Conservation (phyloP, 2,113 vertebrate genomes). For the Cettia cetti region DNA sequence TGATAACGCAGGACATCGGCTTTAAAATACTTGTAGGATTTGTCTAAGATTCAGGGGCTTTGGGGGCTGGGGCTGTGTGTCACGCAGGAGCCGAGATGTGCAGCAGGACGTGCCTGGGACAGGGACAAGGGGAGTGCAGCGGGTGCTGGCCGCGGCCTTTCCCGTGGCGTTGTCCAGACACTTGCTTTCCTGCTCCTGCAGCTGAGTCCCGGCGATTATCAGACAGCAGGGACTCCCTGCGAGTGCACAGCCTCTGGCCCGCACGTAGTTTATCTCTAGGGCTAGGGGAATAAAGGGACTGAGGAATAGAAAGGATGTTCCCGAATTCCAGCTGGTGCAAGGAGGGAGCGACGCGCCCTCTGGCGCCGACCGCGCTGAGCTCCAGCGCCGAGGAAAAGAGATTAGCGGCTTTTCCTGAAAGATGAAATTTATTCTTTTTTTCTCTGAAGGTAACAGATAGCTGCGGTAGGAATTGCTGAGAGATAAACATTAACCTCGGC, state of each 20-base stretch:
- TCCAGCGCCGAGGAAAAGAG: neutral
- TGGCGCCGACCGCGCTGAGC: neutral
- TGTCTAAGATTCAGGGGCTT: accelerated
- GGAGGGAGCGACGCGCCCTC: neutral
- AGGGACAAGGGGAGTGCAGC: neutral
- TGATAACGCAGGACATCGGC: accelerated
- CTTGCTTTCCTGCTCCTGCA: neutral
- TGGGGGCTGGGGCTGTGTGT: neutral
- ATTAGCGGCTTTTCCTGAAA: accelerated
- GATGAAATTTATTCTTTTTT: accelerated
- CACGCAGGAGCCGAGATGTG: accelerated
- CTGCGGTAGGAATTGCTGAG: neutral
- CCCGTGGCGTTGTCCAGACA: accelerated
- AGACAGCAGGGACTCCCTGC: neutral
- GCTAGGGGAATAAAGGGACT: accelerated
- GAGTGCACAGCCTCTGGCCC: neutral
- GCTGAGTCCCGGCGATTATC: neutral
- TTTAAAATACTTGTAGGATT: neutral
- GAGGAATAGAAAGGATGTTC: neutral
- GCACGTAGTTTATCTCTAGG: accelerated
- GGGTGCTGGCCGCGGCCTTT: accelerated
- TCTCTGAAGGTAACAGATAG: neutral
- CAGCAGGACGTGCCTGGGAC: neutral
- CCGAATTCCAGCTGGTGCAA: neutral
- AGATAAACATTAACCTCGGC: neutral